Conservation (phyloP, 2,113 vertebrate genomes). For the Cochlearius cochlearius region DNA sequence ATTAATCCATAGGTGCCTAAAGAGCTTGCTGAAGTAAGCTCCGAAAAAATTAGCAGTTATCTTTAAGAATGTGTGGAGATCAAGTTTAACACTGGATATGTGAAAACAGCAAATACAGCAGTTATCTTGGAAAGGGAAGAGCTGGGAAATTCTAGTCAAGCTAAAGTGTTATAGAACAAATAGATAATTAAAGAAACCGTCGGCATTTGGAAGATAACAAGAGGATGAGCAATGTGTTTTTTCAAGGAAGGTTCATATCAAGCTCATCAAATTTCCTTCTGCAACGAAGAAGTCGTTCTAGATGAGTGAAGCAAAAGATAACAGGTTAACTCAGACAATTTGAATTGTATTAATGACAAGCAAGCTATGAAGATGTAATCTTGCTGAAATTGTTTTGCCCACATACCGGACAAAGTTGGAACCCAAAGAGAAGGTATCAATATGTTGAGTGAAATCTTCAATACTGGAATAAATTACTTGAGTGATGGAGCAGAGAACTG, state of each 20-base stretch:
- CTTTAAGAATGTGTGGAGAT: background rate
- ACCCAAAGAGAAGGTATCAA: background rate
- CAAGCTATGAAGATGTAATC: background rate
- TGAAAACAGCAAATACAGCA: background rate
- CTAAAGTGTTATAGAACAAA: background rate
- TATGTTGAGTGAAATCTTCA: background rate
- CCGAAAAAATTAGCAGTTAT: background rate
- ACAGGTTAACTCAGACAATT: background rate
- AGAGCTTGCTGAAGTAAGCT: background rate
- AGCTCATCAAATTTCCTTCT: background rate
- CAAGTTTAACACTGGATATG: background rate
- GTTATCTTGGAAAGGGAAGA: background rate
- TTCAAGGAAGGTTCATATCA: background rate
- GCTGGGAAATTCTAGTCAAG: background rate
- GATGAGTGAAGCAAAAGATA: conserved; percentile 1
- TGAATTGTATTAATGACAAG: background rate
- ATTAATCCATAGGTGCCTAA: background rate
- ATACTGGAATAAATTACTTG: background rate
- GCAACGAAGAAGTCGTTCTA: background rate
- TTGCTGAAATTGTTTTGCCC: background rate
- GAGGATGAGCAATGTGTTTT: background rate
- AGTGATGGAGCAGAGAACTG: background rate
- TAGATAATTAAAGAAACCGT: background rate
- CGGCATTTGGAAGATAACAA: background rate
- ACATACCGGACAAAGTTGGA: background rate